Base-by-base conservation (phyloP, 2,888 invertebrate species). In the Tachina lurida region DNA sequence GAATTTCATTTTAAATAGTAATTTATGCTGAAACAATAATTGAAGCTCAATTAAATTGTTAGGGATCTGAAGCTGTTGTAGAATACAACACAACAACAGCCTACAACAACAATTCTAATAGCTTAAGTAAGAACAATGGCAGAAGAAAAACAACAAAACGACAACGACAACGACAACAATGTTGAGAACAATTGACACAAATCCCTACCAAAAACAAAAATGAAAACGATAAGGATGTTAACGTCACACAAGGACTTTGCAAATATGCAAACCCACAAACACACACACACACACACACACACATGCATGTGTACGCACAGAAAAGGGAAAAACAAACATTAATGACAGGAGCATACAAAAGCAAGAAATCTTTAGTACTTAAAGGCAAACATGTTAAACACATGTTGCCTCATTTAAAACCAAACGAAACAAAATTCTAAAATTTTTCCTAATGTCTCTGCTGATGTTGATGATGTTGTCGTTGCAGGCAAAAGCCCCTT, bases 351-450 rank as follows among this genome's bases (percentile, higher is more conserved):
- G 45, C 54, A 63, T 70, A 31, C 31, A 31, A 45, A 62, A 54
- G 43, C 67, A 74, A 84, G 67, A 80, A 80, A 86, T 83, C 73
- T 73, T 74, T 68, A 62, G 60, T 84, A 74, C 83, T 78, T 73
- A 77, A 73, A 83, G 58, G 39, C 74, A 56, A 89, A 88, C 90
- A 91, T 87, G 87, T 75, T 89, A 89, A 90, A 90, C 91, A 90
- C 90, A 90, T 91, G 90, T 90, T 90, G 86, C 87, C 86, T 82
- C 84, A 83, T 77, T 75, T 79, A 60, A 73, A 77, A 71, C 71
- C 71, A 77, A 67, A 73, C 43, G n/a, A 67, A 77, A 71, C 58
- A 73, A 63, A 81, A 58, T 45, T 43, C 31, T 43, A 15, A 76
- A 43, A 70, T 49, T 56, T 56, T 13, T 31, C 74, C 9, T 10